Base-by-base conservation (phyloP, 1,140 invertebrate species). In the Heliothis virescens region DNA sequence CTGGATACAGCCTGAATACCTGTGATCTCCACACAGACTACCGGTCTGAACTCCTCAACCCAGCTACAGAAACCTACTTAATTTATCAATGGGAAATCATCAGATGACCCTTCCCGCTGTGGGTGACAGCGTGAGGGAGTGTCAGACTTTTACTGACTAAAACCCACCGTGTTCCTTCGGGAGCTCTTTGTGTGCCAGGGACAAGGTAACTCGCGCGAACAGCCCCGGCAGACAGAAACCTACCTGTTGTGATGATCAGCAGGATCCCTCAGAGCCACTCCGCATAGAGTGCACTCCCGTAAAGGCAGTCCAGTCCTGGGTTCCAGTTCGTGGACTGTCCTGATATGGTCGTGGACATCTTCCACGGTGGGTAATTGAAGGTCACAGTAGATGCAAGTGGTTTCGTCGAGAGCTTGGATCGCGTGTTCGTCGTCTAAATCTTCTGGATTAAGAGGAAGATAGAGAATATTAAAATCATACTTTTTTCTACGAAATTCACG, bases 231-330 rank as follows among this genome's bases (percentile, higher is more conserved):
- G n/a, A 63, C 29, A 3, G n/a, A 13, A 12, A 26, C 83, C 71
- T n/a, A 94, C 92, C 86, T 90, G 53, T 87, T 88, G 29, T 90
- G 79, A 85, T 94, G 92, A 16, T 91, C 89, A 50, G 80, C 82
- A 3, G 86, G 76, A 16, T 92, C 84, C 0, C 80, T 78, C 59
- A 92, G 60, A 1, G 87, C 77, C 0, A 89, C 86, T 0, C 89
- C 91, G 34, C 91, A 93, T 0, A 91, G 71, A 1, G 85, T 50
- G 60, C 91, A 93, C 79, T 92, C 87, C 0, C 79, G 47, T 0
- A 91, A 80, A 15, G 82, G 76, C 16, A 75, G 69, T 0, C 91
- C 91, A 1, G 90, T 91, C 11, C 87, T 34, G 0, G 91, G 91
- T 60, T 91, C 89, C 47, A 91, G 74, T 3, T 88, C 89, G 79